Base-by-base conservation (phyloP, 1,140 invertebrate species). In the Cardiocondyla obscurior region DNA sequence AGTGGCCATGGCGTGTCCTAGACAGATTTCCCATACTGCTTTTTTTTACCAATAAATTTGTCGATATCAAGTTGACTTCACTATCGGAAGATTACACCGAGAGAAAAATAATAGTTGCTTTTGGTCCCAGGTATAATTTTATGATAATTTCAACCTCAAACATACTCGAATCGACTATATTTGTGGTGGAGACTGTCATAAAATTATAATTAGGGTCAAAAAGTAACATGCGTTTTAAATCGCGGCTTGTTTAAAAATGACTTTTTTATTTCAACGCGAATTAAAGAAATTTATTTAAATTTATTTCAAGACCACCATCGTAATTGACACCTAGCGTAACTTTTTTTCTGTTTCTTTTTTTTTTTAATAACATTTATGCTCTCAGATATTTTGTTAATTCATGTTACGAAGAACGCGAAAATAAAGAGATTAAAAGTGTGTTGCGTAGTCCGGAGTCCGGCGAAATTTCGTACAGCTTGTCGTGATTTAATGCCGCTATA, bases 401-500 rank as follows among this genome's bases (percentile, higher is more conserved):
- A n/a, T 14, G 3, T 33, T 60, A 74, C 33, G 44, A 46, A 60
- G 12, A 33, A n/a, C 5, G 30, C 12, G 25, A 67, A 10, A 67
- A 28, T 49, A 58, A 76, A 62, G n/a, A 49, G 42, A 49, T 49
- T 46, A 49, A 64, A 8, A n/a, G n/a, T n/a, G 30, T 36, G 44
- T 33, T 64, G 36, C 22, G 22, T 12, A 44, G 3, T n/a, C 5
- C 12, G n/a, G 0, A 6, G n/a, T 19, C 12, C 22, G 46, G 12
- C 36, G 42, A 65, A 30, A 69, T 69, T 69, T 79, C 8, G 46
- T 30, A 53, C 12, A 53, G n/a, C 74, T 30, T 53, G 46, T 55
- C 46, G 42, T 25, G 74, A 12, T 33, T 77, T 67, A 62, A 76
- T 76, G 16, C 39, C 49, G 12, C 12, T 36, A 12, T 42, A 77